These are phyloP conservation scores for Aptenodytes forsteri DNA, from an alignment of 2,113 vertebrate species.

Conservation along the genomic window DNA sequence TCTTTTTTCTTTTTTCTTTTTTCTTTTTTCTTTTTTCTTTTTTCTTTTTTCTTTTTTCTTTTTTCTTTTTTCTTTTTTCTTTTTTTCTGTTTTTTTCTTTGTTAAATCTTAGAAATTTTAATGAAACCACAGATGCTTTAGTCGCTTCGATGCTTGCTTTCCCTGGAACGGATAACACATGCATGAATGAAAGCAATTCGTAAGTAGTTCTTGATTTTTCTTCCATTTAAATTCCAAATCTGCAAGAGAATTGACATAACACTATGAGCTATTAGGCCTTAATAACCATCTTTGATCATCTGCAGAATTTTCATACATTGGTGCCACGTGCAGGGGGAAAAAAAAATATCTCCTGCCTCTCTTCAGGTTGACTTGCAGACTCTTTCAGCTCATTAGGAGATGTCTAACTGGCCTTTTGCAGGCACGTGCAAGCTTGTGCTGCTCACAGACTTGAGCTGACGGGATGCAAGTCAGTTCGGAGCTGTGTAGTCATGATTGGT, in stretches of 20 bases:
- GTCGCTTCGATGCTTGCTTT: constrained; percentile 83
- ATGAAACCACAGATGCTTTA: constrained; percentile 77
- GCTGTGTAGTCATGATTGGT: background rate
- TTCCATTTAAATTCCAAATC: background rate
- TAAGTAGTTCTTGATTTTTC: constrained; percentile 55
- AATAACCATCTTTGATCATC: background rate
- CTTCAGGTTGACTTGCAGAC: background rate
- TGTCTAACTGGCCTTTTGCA: background rate
- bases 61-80: background rate
- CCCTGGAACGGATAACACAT: constrained; percentile 87
- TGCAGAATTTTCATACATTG: background rate
- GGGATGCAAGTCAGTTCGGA: background rate
- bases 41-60: background rate
- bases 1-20: background rate
- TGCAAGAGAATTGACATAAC: background rate
- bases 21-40: background rate
- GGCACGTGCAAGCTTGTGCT: background rate
- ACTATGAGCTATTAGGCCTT: background rate
- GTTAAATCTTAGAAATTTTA: constrained; percentile 79
- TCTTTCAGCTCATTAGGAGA: background rate
- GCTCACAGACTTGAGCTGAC: background rate
- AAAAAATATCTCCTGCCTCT: background rate
- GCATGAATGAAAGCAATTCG: constrained; percentile 76
- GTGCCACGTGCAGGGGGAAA: background rate
- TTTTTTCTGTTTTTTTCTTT: background rate